phyloP scores from a whole-genome alignment of 2,797 vertebrate genomes.

The Eurystomus glaucurus region DNA sequence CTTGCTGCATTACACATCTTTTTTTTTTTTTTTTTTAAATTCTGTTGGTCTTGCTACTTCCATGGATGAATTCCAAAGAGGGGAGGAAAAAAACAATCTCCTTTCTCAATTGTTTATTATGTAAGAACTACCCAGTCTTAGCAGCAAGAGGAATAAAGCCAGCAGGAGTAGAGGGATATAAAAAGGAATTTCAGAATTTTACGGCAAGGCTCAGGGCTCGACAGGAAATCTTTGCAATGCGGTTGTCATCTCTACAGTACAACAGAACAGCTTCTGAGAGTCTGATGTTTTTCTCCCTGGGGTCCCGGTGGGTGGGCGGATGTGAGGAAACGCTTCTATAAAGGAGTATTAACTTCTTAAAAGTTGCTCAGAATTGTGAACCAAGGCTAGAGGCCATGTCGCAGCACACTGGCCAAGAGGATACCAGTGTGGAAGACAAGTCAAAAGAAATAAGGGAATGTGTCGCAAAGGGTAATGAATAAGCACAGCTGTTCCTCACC shows the following conservation, averaged over 20 bases:
- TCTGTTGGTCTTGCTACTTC: background rate
- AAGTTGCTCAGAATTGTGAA: background rate
- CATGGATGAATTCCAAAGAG: background rate
- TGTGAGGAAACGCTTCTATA: background rate
- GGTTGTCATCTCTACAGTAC: background rate
- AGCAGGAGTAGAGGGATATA: background rate
- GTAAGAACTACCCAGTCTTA: background rate
- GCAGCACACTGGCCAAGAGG: background rate
- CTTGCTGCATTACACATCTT: background rate
- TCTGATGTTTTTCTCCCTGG: background rate
- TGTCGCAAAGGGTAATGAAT: background rate
- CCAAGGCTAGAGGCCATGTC: background rate
- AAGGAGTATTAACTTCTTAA: background rate
- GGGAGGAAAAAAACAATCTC: background rate
- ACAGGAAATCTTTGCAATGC: background rate
- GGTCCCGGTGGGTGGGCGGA: background rate
- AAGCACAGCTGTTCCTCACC: background rate
- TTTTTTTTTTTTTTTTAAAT: background rate
- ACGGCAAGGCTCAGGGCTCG: background rate
- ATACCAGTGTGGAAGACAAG: background rate
- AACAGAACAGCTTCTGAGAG: background rate
- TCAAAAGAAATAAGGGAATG: background rate
- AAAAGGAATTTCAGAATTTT: constrained; percentile 40
- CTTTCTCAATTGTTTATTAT: background rate
- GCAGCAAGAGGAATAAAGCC: background rate